These are phyloP conservation scores for Rhinatrema bivittatum DNA, from an alignment of 2,797 vertebrate genomes.

Conservation along the genomic window DNA sequence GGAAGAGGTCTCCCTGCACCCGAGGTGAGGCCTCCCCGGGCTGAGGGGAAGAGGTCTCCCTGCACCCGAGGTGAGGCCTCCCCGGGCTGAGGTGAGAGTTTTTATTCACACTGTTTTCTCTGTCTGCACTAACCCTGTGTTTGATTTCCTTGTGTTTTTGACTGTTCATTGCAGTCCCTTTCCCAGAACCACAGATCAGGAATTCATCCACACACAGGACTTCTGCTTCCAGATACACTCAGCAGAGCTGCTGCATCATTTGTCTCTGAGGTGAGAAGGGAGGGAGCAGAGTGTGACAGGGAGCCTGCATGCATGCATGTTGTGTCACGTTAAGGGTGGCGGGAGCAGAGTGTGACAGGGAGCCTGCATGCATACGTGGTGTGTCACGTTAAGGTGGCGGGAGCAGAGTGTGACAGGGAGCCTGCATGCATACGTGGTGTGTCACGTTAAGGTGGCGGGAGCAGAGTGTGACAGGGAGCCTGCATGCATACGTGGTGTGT, in stretches of 20 bases:
- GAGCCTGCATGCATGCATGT: background rate
- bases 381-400: background rate
- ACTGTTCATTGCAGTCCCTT: conserved; percentile 82
- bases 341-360: no score
- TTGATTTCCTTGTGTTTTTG: background rate
- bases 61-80: background rate
- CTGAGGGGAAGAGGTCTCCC: no score
- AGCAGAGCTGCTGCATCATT: conserved; percentile 77
- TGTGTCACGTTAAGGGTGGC: background rate
- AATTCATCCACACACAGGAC: conserved; percentile 83
- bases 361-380: background rate
- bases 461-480: no score
- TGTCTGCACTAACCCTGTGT: background rate
- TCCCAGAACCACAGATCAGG: conserved; percentile 84
- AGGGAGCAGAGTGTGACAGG: background rate
- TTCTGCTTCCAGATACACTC: conserved; percentile 80
- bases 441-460: background rate
- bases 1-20: no score
- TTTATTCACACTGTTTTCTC: no score
- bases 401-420: fast-evolving
- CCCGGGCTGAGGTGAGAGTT: no score
- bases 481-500: background rate
- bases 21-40: no score
- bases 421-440: background rate
- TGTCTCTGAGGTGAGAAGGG: conserved; percentile 83